Percentiles rank a stretch among this genome's conserved stretches.
Evolutionary conservation across 2,797 vertebrate genomes (phyloP).

Genomic region (Decapterus maruadsi): DNA sequence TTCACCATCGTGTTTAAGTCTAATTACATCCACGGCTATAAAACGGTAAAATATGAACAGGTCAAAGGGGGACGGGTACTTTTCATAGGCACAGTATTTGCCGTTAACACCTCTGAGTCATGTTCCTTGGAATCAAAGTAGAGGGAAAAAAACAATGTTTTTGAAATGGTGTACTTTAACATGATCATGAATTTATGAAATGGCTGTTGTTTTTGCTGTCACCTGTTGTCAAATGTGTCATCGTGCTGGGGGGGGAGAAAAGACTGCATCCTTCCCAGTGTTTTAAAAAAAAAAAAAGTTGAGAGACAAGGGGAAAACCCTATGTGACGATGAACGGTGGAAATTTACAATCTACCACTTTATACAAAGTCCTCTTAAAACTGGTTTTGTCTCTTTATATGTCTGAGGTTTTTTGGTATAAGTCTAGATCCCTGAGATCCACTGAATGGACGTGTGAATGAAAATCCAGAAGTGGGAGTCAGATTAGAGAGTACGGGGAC

Average conservation of each 20-base stretch:
- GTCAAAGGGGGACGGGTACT: constrained; percentile 37
- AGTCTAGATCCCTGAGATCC: constrained; percentile 50
- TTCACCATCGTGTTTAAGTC: constrained; percentile 15
- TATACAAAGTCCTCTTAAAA: constrained; percentile 53
- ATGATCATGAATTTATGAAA: constrained; percentile 44
- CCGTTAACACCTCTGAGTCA: constrained; percentile 33
- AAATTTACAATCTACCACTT: constrained; percentile 60
- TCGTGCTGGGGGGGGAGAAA: constrained; percentile 37
- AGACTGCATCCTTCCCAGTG: constrained; percentile 29
- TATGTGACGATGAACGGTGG: constrained; percentile 27
- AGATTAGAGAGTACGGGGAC: constrained; percentile 40
- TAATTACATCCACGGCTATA: constrained; percentile 30
- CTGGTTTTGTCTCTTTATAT: constrained; percentile 59
- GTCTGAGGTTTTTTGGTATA: constrained; percentile 64
- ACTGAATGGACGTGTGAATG: constrained; percentile 11
- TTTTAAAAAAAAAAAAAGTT: constrained; percentile 24
- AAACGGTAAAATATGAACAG: constrained; percentile 35
- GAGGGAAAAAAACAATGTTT: constrained; percentile 19
- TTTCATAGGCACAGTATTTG: constrained; percentile 47
- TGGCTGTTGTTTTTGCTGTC: constrained; percentile 57
- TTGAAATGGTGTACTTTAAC: constrained; percentile 52
- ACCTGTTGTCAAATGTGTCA: constrained; percentile 64
- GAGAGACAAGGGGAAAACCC: constrained; percentile 20
- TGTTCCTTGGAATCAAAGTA: constrained; percentile 39
- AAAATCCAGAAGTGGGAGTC: constrained; percentile 35